Percentiles rank a stretch among this genome's conserved stretches.
phyloP scores from a whole-genome alignment of 1,140 invertebrate genomes.

The Pristionchus pacificus region DNA sequence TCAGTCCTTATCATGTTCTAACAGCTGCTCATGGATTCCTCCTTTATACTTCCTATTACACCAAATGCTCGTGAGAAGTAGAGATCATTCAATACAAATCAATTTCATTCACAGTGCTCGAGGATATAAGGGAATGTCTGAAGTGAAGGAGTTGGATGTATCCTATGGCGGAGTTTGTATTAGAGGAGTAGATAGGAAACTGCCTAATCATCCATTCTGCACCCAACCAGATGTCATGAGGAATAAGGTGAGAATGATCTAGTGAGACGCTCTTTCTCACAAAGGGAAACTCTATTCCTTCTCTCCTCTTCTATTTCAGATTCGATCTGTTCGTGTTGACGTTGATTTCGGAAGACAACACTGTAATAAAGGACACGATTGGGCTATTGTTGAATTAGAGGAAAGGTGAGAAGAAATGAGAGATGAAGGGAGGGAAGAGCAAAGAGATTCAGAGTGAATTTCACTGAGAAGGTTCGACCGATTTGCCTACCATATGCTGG shows the following conservation, averaged over 20 bases:
- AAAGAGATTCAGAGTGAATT: conserved; percentile 18
- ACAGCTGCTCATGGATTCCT: conserved; percentile 22
- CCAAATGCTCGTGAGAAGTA: not conserved
- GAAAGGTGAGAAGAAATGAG: conserved; percentile 18
- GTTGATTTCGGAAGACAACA: conserved; percentile 22
- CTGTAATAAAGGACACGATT: conserved; percentile 36
- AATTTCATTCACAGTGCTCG: conserved; percentile 4
- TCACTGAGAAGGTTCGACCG: conserved; percentile 19
- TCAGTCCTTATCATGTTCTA: conserved; percentile 20
- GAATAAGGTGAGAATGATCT: conserved; percentile 9
- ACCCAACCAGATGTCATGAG: not conserved
- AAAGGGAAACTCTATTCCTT: no score
- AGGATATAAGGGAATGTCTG: conserved; percentile 3
- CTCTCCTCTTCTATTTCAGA: conserved; percentile 34
- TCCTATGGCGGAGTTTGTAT: conserved; percentile 35
- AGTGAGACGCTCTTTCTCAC: no score
- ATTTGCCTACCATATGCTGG: conserved; percentile 32
- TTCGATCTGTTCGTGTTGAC: conserved; percentile 28
- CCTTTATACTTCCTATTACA: not conserved
- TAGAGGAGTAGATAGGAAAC: conserved; percentile 9
- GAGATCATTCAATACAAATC: not conserved
- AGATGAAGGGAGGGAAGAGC: no score
- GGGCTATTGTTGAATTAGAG: conserved; percentile 38
- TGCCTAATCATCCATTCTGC: conserved; percentile 13
- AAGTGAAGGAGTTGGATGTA: conserved; percentile 13